These are phyloP conservation scores for Myotis findleyi DNA, from an alignment of 2,797 vertebrate genomes.

Conservation along the genomic window DNA sequence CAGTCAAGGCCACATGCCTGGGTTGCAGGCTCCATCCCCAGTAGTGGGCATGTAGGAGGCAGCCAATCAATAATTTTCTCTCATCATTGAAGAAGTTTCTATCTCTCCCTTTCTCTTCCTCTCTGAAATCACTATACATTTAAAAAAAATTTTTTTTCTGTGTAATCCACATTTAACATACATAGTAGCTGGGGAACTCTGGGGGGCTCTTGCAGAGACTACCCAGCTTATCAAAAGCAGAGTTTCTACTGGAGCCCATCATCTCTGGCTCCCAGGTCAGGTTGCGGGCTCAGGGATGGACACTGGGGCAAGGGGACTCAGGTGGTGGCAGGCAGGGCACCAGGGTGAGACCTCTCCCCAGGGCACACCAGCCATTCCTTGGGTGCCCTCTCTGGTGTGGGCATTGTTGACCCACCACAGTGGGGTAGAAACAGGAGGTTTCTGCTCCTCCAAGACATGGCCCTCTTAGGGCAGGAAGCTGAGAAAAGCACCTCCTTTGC, in stretches of 20 bases:
- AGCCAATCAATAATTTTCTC: no score
- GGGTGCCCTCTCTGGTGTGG: background rate
- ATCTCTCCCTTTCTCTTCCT: no score
- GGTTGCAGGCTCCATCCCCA: no score
- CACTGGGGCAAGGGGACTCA: rapidly evolving
- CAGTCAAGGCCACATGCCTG: no score
- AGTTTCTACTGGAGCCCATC: background rate
- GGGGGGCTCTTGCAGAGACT: background rate
- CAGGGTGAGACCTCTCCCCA: rapidly evolving
- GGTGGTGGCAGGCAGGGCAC: rapidly evolving
- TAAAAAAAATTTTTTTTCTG: background rate
- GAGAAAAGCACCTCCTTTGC: background rate
- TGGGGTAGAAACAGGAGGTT: background rate
- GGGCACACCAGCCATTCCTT: background rate
- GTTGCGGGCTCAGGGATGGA: background rate
- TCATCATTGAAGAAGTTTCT: no score
- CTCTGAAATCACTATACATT: no score
- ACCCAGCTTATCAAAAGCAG: background rate
- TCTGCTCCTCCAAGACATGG: background rate
- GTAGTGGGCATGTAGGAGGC: no score
- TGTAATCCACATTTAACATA: background rate
- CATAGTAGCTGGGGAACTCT: background rate
- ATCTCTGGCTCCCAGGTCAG: background rate
- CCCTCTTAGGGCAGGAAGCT: background rate
- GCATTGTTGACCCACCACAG: background rate